Evolutionary conservation across 2,888 invertebrate genomes (phyloP), one percentile per base, ranked within the genome.

Genomic region (Parascotia fuliginaria): DNA sequence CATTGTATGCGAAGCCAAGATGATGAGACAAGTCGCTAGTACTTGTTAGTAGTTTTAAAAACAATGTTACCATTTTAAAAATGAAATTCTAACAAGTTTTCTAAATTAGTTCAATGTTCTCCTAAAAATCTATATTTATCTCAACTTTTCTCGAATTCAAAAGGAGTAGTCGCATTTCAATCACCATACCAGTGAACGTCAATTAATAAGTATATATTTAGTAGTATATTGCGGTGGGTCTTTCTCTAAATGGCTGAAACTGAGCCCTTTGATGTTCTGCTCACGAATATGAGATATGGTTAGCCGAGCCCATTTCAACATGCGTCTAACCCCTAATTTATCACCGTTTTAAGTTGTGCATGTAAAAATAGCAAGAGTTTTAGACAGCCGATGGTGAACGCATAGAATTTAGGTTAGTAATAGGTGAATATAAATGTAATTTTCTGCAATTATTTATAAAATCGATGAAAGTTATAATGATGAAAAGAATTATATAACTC

Each of bases 131-230:
- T 70, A 72, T 65, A 65, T 73, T 60, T 69, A 60, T 50, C 55
- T 49, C 14, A 16, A 43, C 62, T 77, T 76, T 75, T 74, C 69
- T 59, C 51, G 67, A 69, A 47, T 65, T 76, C 70, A 71, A 77
- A 75, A 60, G 70, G 55, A 66, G 61, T 59, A 69, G 73, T 82
- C 77, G 80, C 74, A 78, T 84, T 85, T 85, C 83, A 79, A 81
- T 86, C 80, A 76, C 68, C 70, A 72, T 65, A 74, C 70, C 70
- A 72, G 66, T 56, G 59, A 66, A 67, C 71, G 70, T 79, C 79
- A 85, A 83, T 84, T 86, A 83, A 74, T 77, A 72, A 71, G 64
- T 53, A 66, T 60, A n/a, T n/a, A n/a, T n/a, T n/a, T n/a, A n/a
- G n/a, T n/a, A 61, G n/a, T 55, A 63, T 65, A 75, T 65, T 55